Base-by-base conservation (phyloP, 1,140 invertebrate genomes). In the Proales similis region DNA sequence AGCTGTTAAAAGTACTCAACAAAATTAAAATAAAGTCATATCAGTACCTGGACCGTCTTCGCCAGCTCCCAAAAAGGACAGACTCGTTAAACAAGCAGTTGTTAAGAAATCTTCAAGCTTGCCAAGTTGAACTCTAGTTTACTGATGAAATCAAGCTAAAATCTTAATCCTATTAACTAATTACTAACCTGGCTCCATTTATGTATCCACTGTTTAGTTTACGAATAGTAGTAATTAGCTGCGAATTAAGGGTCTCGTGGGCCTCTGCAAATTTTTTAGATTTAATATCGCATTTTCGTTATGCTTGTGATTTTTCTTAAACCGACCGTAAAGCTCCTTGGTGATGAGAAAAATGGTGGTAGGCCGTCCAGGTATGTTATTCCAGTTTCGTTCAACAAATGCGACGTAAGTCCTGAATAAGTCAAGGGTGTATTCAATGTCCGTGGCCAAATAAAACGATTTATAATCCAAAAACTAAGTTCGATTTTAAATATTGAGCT, bases 191-290 rank as follows among this genome's bases (percentile, higher is more conserved):
- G 11, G 93, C 95, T 24, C 92, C 94, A 74, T 94, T 94, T 39
- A 97, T 93, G 71, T 98, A 98, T 22, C 94, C 94, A 67, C 90
- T 95, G 75, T 94, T 93, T 1, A 98, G 77, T 76, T 99, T 99
- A 71, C 94, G 92, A 80, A 98, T 90, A 3, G 92, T 96, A 48
- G 39, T 24, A 20, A 63, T 48, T 14, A 63, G n/a, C 30, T 57
- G 51, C 39, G 51, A 57, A 24, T 57, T 57, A 4, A 57, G 27
- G 32, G 33, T 24, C 45, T 57, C 51, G 32, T 57, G 51, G 19
- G 51, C 51, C 19, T 57, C 51, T 57, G 14, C n/a, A 53, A 20
- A 29, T 48, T 6, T 17, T 20, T 3, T 5, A 24, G 14, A 39
- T 9, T 9, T n/a, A n/a, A n/a, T n/a, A n/a, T n/a, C n/a, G n/a